Percentiles rank a stretch among this genome's conserved stretches.
Evolutionary conservation across 2,113 vertebrate species (phyloP).

Genomic region (Silurus asotus): DNA sequence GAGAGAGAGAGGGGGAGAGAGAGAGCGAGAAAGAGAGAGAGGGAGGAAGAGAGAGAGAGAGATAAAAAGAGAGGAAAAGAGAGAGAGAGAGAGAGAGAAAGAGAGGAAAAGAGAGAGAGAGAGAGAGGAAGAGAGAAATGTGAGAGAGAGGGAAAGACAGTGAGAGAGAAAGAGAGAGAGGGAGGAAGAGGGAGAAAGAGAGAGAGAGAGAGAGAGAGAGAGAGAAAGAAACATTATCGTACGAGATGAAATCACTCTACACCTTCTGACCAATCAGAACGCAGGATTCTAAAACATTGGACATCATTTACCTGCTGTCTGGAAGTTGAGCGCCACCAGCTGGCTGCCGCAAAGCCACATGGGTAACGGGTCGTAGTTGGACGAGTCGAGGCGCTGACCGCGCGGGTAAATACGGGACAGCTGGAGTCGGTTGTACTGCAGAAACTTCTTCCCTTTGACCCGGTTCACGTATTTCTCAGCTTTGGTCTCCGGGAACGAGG

Average conservation of each 20-base stretch:
- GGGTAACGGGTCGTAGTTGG: conserved; percentile 95
- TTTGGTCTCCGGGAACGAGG: conserved; percentile 97
- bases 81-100: no score
- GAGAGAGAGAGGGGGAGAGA: no score
- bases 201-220: no score
- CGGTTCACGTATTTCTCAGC: conserved; percentile 96
- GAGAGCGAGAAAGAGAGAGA: no score
- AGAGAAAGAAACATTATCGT: no score
- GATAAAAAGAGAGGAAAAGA: no score
- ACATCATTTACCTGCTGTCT: conserved; percentile 85
- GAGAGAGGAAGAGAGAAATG: no score
- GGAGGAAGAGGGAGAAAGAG: rapidly evolving
- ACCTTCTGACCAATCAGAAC: neutral
- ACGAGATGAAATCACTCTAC: neutral
- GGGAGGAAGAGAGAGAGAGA: no score
- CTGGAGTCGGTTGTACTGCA: conserved; percentile 97
- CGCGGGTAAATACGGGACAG: conserved; percentile 97
- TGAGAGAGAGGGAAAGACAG: no score
- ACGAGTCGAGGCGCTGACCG: conserved; percentile 95
- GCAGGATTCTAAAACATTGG: neutral
- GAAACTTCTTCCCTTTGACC: conserved; percentile 94
- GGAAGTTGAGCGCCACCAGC: conserved; percentile 97
- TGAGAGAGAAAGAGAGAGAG: no score
- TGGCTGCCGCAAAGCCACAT: conserved; percentile 99
- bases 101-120: no score